Conservation (phyloP, 2,113 vertebrate genomes). For the Epinephelus fuscoguttatus region DNA sequence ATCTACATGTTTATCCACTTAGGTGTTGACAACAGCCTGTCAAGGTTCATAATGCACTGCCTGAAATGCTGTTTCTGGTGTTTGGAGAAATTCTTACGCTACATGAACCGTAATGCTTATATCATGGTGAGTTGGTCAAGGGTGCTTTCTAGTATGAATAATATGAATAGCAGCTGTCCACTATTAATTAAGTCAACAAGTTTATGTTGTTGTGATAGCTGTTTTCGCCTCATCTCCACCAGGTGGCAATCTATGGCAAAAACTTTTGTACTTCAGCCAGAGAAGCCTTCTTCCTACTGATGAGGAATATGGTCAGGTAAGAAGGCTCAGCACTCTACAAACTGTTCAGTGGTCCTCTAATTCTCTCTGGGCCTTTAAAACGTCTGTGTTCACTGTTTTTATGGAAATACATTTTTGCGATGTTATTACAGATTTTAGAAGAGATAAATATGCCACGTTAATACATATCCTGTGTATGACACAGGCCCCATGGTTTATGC, state of each 20-base stretch:
- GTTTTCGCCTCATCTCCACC: conserved; percentile 43
- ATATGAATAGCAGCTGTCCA: neutral
- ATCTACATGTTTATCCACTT: neutral
- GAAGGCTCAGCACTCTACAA: neutral
- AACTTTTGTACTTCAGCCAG: conserved; percentile 92
- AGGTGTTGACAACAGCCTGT: conserved; percentile 86
- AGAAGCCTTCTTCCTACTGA: conserved; percentile 92
- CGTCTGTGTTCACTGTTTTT: too few relatives aligned
- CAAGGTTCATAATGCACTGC: conserved; percentile 91
- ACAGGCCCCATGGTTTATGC: too few relatives aligned
- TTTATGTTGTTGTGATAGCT: neutral
- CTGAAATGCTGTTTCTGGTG: conserved; percentile 96
- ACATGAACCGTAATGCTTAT: conserved; percentile 95
- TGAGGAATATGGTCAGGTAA: conserved; percentile 95
- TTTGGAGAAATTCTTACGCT: conserved; percentile 91
- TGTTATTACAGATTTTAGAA: too few relatives aligned
- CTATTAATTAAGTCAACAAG: neutral
- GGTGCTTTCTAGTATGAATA: neutral
- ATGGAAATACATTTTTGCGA: too few relatives aligned
- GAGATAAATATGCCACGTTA: too few relatives aligned
- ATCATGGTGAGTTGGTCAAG: conserved; percentile 90
- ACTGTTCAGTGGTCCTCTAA: neutral
- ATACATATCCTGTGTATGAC: too few relatives aligned
- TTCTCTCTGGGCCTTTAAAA: neutral
- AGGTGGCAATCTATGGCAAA: conserved; percentile 95